Percentiles rank a stretch among this genome's conserved stretches.
Conservation (phyloP, 2,888 invertebrate genomes). For the Cremastinae sp. region DNA sequence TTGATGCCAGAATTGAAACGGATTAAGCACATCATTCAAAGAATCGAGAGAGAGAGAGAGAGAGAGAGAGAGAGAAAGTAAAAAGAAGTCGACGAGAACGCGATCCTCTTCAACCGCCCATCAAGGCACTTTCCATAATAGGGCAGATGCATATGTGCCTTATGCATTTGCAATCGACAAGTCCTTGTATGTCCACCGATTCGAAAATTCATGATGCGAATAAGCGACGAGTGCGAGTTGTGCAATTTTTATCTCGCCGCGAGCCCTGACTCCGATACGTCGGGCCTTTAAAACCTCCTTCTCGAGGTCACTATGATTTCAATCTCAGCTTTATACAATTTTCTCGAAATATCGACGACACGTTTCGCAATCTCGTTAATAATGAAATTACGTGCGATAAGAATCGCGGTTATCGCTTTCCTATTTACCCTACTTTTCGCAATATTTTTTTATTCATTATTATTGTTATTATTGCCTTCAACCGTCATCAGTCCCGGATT, state of each 20-base stretch:
- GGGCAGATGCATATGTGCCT: slow-evolving; percentile 49
- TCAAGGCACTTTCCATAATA: slow-evolving; percentile 46
- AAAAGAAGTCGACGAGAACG: not conserved
- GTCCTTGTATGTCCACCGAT: slow-evolving; percentile 49
- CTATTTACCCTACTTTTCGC: not conserved
- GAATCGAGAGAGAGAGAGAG: not conserved
- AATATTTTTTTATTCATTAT: not conserved
- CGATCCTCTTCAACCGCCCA: slow-evolving; percentile 38
- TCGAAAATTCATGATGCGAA: slow-evolving; percentile 44
- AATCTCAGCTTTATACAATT: not conserved
- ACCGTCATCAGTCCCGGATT: slow-evolving; percentile 44
- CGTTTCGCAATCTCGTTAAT: no score
- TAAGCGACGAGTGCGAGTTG: slow-evolving; percentile 31
- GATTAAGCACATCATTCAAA: slow-evolving; percentile 6
- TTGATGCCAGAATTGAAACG: no score
- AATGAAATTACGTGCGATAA: not conserved
- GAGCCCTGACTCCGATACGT: slow-evolving; percentile 15
- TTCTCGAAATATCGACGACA: no score
- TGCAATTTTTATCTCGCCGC: slow-evolving; percentile 33
- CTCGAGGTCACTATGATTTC: not conserved
- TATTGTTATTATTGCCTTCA: slow-evolving; percentile 26
- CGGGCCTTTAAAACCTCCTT: slow-evolving; percentile 3
- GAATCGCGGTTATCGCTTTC: not conserved
- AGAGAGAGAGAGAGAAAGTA: no score
- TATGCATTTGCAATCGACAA: slow-evolving; percentile 35